Conservation (phyloP, 2,113 vertebrate genomes). For the Aleadryas rufinucha region DNA sequence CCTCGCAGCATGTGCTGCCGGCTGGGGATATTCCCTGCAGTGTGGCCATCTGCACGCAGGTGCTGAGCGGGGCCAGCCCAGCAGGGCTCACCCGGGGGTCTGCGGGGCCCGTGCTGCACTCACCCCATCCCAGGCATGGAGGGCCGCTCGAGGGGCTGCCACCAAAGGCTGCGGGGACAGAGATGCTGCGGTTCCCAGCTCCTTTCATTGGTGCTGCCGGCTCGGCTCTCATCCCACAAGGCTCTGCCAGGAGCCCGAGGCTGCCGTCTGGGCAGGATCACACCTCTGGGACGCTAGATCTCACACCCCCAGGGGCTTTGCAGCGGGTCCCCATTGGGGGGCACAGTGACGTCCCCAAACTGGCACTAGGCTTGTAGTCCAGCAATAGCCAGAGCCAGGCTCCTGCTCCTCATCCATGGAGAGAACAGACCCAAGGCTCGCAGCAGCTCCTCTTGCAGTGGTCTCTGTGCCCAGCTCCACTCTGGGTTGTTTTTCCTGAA, state of each 20-base stretch:
- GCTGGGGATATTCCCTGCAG: neutral
- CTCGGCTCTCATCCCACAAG: accelerated
- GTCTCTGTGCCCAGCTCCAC: accelerated
- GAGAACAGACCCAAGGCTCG: neutral
- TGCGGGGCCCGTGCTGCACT: accelerated
- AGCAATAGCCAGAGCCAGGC: neutral
- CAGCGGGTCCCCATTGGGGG: accelerated
- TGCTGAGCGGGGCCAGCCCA: neutral
- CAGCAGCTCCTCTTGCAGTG: neutral
- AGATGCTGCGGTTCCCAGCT: accelerated
- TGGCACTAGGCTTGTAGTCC: accelerated
- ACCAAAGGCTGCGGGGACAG: neutral
- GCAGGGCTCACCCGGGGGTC: neutral
- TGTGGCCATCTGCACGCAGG: neutral
- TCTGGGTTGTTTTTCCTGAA: neutral
- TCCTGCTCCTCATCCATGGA: neutral
- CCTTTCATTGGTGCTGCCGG: accelerated
- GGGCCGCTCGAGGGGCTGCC: neutral
- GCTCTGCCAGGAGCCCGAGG: neutral
- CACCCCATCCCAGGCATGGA: neutral
- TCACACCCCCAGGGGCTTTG: neutral
- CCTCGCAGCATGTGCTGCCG: neutral
- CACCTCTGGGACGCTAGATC: neutral
- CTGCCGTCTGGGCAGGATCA: neutral
- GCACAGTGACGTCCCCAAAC: neutral